Percentiles rank a stretch among this genome's conserved stretches.
Conservation (phyloP, 2,888 invertebrate genomes). For the Tortrix viridana region DNA sequence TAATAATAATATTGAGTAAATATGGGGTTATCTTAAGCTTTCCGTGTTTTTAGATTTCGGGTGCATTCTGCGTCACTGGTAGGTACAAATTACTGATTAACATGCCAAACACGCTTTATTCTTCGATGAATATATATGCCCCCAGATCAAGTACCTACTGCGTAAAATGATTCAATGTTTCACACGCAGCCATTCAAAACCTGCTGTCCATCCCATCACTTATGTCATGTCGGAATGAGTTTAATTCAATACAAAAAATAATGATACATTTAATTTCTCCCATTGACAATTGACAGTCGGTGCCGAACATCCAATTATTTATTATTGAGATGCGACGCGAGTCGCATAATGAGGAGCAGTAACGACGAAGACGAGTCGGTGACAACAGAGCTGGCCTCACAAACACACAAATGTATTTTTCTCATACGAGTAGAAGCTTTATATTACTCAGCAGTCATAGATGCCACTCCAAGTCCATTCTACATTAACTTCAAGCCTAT, state of each 20-base stretch:
- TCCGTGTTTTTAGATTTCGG: too few relatives aligned
- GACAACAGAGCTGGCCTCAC: slow-evolving; percentile 62
- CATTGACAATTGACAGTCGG: slow-evolving; percentile 36
- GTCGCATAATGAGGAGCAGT: slow-evolving; percentile 54
- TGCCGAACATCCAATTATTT: slow-evolving; percentile 36
- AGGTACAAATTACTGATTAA: too few relatives aligned
- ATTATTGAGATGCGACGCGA: slow-evolving; percentile 47
- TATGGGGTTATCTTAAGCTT: too few relatives aligned
- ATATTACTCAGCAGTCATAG: too few relatives aligned
- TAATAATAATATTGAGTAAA: too few relatives aligned
- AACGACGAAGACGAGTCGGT: slow-evolving; percentile 54
- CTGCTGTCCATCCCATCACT: slow-evolving; percentile 21
- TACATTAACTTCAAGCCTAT: too few relatives aligned
- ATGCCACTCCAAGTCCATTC: too few relatives aligned
- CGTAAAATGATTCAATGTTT: slow-evolving; percentile 2
- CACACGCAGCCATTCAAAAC: slow-evolving; percentile 12
- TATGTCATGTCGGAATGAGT: slow-evolving; percentile 20
- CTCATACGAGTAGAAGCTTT: neutral
- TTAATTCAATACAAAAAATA: slow-evolving; percentile 30
- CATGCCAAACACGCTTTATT: too few relatives aligned
- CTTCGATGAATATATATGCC: too few relatives aligned
- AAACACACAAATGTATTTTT: slow-evolving; percentile 11
- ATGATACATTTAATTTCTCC: slow-evolving; percentile 34
- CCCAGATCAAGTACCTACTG: too few relatives aligned
- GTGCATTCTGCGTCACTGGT: too few relatives aligned